Conservation (phyloP, 2,797 vertebrate species). For the Fringilla coelebs region DNA sequence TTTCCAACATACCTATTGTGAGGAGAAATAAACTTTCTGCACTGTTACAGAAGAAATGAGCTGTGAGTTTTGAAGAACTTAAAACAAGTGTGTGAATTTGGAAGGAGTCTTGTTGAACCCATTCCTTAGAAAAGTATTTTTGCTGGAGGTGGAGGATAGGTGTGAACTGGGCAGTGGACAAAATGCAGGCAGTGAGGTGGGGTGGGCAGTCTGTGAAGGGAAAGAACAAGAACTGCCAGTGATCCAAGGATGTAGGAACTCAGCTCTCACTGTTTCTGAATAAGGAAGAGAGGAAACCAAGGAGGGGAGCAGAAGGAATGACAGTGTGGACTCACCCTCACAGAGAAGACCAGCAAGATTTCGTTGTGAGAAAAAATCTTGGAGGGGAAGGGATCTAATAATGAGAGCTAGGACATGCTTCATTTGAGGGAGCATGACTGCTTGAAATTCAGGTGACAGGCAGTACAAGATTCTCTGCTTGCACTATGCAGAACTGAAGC, state of each 20-base stretch:
- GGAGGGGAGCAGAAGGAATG: not conserved
- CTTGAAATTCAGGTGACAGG: not conserved
- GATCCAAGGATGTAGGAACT: not conserved
- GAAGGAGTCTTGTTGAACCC: not conserved
- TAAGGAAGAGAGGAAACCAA: not conserved
- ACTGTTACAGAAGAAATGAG: not conserved
- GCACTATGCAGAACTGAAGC: not conserved
- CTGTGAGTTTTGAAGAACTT: not conserved
- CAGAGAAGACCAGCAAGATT: not conserved
- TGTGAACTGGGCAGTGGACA: not conserved
- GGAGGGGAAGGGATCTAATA: not conserved
- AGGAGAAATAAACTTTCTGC: not conserved
- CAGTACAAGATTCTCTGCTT: not conserved
- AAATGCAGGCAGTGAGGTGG: not conserved
- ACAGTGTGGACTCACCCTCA: not conserved
- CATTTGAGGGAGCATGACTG: not conserved
- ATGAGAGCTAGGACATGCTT: rapidly evolving
- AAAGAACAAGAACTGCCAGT: not conserved
- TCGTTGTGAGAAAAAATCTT: not conserved
- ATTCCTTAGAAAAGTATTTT: not conserved
- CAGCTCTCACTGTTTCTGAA: not conserved
- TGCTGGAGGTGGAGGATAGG: not conserved
- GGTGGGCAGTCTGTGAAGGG: not conserved
- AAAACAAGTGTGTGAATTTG: not conserved
- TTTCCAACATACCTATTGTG: not conserved